These are phyloP conservation scores for Luperina testacea DNA, from an alignment of 2,888 invertebrate genomes.

Conservation along the genomic window DNA sequence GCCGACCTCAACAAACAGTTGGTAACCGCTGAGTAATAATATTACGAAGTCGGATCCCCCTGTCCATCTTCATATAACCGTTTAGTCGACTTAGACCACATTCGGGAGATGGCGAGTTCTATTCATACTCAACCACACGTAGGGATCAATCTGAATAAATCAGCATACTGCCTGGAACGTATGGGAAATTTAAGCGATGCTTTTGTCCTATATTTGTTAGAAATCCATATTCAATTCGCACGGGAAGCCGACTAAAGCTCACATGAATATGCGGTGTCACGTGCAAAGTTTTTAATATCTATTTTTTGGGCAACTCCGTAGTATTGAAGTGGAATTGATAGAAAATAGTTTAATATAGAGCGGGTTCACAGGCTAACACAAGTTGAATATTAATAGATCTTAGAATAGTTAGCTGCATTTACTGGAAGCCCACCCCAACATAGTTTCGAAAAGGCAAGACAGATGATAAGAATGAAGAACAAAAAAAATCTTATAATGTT, in stretches of 20 bases:
- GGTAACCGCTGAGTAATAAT: slow-evolving; percentile 18
- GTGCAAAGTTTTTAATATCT: not conserved
- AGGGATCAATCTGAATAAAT: slow-evolving; percentile 53
- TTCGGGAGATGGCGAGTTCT: slow-evolving; percentile 12
- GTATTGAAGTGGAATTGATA: not conserved
- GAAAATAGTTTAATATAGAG: not conserved
- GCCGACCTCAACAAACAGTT: slow-evolving; percentile 31
- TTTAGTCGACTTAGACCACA: slow-evolving; percentile 23
- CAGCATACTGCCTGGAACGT: slow-evolving; percentile 12
- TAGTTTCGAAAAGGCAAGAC: not conserved
- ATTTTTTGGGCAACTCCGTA: not conserved
- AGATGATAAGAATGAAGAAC: not conserved
- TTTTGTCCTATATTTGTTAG: slow-evolving; percentile 32
- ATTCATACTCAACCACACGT: slow-evolving; percentile 44
- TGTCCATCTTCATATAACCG: slow-evolving; percentile 52
- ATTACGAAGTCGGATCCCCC: slow-evolving; percentile 39
- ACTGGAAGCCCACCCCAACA: not conserved
- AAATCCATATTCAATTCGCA: slow-evolving; percentile 46
- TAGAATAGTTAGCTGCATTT: not conserved
- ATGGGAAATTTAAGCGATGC: not conserved
- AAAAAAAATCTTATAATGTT: not conserved
- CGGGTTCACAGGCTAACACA: not conserved
- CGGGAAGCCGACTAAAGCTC: not conserved
- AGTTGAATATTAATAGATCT: not conserved
- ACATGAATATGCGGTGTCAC: slow-evolving; percentile 33